These are phyloP conservation scores for Stictonetta naevosa DNA, from an alignment of 2,113 vertebrate genomes.

Conservation along the genomic window DNA sequence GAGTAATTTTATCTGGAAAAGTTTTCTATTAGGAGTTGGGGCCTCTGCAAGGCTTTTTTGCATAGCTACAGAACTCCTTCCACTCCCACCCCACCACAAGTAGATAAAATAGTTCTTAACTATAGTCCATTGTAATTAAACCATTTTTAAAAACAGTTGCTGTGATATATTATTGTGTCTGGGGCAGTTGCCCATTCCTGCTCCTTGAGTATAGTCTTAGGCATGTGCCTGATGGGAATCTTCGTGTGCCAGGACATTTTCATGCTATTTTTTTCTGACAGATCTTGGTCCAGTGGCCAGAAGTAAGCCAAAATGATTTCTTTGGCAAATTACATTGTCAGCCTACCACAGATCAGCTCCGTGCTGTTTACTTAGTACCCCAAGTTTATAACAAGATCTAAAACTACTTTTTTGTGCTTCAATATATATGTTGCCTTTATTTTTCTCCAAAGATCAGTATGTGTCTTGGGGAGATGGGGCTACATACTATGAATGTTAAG, in stretches of 20 bases:
- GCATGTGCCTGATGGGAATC: not conserved
- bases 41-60: not conserved
- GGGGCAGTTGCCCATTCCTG: not conserved
- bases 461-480: constrained; percentile 8
- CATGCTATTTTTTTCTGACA: not conserved
- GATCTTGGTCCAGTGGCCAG: not conserved
- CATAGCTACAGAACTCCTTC: not conserved
- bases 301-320: not conserved
- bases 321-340: not conserved
- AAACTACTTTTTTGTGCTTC: not conserved
- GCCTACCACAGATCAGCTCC: not conserved
- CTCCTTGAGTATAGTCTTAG: not conserved
- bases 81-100: not conserved
- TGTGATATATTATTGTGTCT: not conserved
- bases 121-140: not conserved
- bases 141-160: not conserved
- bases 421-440: not conserved
- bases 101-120: not conserved
- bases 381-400: not conserved
- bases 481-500: constrained; percentile 18
- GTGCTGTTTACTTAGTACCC: not conserved
- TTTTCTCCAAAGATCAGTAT: constrained; percentile 6
- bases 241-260: not conserved
- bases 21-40: not conserved
- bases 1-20: not conserved